phyloP scores from a whole-genome alignment of 2,888 invertebrate genomes.

The Eretmocerus hayati region DNA sequence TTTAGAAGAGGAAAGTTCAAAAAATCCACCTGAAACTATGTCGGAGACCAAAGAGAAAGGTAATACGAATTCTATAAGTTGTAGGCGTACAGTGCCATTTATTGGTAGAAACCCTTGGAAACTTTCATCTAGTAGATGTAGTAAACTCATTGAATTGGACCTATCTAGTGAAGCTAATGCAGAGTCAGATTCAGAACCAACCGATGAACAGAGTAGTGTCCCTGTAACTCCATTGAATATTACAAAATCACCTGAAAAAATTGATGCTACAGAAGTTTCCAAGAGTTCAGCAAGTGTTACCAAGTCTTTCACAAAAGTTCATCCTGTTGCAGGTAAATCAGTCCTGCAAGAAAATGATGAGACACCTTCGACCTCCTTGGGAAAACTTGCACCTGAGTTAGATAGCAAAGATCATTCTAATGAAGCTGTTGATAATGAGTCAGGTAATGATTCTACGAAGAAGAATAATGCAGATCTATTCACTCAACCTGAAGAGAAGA shows the following conservation, averaged over 20 bases:
- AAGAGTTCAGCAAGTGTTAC: background rate
- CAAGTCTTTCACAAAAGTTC: background rate
- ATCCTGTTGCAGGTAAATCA: background rate
- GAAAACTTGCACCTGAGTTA: background rate
- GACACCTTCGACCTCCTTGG: background rate
- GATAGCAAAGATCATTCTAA: background rate
- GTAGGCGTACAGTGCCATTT: constrained; percentile 16
- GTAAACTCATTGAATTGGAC: too few relatives aligned
- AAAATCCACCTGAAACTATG: background rate
- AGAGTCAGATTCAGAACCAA: background rate
- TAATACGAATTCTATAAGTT: constrained; percentile 1
- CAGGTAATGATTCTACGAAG: background rate
- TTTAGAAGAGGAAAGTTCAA: background rate
- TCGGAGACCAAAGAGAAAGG: constrained; percentile 16
- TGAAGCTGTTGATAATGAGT: background rate
- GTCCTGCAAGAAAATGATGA: background rate
- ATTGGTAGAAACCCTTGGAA: constrained; percentile 6
- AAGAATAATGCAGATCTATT: background rate
- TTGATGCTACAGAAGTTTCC: background rate
- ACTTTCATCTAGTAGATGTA: background rate
- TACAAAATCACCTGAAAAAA: background rate
- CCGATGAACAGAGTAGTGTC: constrained; percentile 1
- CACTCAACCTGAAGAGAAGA: too few relatives aligned
- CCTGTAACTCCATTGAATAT: background rate
- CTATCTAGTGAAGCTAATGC: background rate